phyloP scores from a whole-genome alignment of 1,140 invertebrate species.

The Ceratina australensis region DNA sequence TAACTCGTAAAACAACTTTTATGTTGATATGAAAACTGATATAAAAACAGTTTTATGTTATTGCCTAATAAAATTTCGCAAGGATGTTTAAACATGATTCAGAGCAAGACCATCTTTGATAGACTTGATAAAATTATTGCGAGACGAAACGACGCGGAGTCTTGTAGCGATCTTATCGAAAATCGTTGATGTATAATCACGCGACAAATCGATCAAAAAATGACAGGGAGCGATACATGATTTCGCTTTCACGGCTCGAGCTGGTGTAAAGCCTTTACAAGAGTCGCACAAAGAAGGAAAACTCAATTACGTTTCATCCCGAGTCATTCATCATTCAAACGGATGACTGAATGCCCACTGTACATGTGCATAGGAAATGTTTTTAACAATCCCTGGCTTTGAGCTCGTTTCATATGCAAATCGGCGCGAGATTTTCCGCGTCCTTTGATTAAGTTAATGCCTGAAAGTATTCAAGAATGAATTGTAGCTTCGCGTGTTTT shows the following conservation, averaged over 20 bases:
- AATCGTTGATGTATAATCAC: too few relatives aligned
- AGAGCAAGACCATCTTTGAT: too few relatives aligned
- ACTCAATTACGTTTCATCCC: background rate
- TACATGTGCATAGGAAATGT: background rate
- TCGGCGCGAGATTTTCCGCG: slow-evolving; percentile 1
- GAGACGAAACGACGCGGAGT: too few relatives aligned
- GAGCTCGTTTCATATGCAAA: slow-evolving; percentile 31
- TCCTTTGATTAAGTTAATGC: background rate
- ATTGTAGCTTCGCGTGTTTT: slow-evolving; percentile 31
- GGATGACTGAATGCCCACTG: background rate
- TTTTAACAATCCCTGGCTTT: background rate
- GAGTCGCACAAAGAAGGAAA: background rate
- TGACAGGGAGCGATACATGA: background rate
- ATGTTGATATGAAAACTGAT: too few relatives aligned
- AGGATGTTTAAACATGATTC: too few relatives aligned
- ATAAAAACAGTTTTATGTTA: too few relatives aligned
- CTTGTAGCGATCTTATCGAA: too few relatives aligned
- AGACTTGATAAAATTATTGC: too few relatives aligned
- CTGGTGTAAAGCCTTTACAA: background rate
- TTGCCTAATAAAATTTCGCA: too few relatives aligned
- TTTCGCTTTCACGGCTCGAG: background rate
- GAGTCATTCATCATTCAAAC: background rate
- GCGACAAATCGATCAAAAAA: background rate
- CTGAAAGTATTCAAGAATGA: background rate
- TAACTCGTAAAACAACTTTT: too few relatives aligned